Conservation (phyloP, 2,888 invertebrate genomes). For the Halictus ligatus region DNA sequence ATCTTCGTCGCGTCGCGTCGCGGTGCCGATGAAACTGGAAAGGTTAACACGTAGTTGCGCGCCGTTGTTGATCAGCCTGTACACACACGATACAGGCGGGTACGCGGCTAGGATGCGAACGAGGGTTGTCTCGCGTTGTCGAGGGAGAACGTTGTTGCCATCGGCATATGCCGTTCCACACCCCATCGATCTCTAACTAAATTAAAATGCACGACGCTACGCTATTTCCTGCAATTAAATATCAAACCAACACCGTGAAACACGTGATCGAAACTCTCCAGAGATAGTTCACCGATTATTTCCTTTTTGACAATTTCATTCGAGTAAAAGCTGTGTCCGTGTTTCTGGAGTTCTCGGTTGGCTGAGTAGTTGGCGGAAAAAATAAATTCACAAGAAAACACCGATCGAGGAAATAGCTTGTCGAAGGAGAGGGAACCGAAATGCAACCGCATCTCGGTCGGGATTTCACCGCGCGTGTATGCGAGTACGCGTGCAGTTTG, state of each 20-base stretch:
- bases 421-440: neutral
- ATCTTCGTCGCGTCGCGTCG: conserved; percentile 38
- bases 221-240: conserved; percentile 18
- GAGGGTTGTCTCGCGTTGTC: conserved; percentile 52
- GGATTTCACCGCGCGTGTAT: conserved; percentile 61
- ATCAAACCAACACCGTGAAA: no score
- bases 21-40: conserved; percentile 47
- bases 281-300: no score
- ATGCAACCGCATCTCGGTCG: conserved; percentile 56
- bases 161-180: conserved; percentile 61
- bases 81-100: conserved; percentile 50
- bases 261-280: no score
- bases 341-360: no score
- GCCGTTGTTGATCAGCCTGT: conserved; percentile 65
- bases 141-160: conserved; percentile 57
- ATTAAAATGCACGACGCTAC: conserved; percentile 57
- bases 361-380: neutral
- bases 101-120: conserved; percentile 56
- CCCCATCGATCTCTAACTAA: conserved; percentile 62
- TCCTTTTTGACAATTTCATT: no score
- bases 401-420: neutral
- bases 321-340: no score
- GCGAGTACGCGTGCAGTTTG: conserved; percentile 3
- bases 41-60: conserved; percentile 58
- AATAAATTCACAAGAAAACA: neutral